Evolutionary conservation across 92 coral and sea anemone species (phyloP).

Genomic region (Palythoa grandiflora): DNA sequence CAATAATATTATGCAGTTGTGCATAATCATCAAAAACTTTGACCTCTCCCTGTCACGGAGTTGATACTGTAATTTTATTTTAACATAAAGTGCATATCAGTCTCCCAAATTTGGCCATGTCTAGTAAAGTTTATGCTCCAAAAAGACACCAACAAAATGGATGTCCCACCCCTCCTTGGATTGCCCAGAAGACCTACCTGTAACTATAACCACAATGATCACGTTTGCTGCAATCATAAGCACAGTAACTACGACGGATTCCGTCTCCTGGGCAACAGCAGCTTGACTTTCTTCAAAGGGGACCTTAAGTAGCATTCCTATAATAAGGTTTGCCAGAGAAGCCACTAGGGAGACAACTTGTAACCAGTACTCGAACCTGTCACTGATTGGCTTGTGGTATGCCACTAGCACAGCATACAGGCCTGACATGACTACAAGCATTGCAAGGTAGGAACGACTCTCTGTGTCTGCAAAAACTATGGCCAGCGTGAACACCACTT

Average conservation of each 20-base stretch:
- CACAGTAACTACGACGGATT: slow-evolving; percentile 50
- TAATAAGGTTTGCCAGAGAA: slow-evolving; percentile 53
- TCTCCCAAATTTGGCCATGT: too few species aligned
- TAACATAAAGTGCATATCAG: too few species aligned
- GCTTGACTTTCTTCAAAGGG: slow-evolving; percentile 53
- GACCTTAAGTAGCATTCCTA: slow-evolving; percentile 71
- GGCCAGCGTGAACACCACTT: slow-evolving; percentile 49
- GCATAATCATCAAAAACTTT: too few species aligned
- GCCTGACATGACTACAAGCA: slow-evolving; percentile 63
- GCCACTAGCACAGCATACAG: slow-evolving; percentile 66
- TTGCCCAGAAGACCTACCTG: slow-evolving; percentile 23
- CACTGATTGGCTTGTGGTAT: slow-evolving; percentile 65
- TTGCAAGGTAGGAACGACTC: slow-evolving; percentile 61
- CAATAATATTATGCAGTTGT: too few species aligned
- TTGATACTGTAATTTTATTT: too few species aligned
- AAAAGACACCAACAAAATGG: neutral
- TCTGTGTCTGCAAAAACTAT: slow-evolving; percentile 63
- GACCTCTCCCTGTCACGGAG: too few species aligned
- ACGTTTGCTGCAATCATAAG: slow-evolving; percentile 61
- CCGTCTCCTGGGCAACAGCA: slow-evolving; percentile 20
- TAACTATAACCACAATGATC: slow-evolving; percentile 51
- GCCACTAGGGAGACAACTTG: slow-evolving; percentile 65
- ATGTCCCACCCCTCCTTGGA: neutral
- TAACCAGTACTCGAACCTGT: slow-evolving; percentile 71
- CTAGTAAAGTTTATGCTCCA: too few species aligned